Conservation (phyloP, 2,888 invertebrate genomes). For the Ichneumoninae sp. region DNA sequence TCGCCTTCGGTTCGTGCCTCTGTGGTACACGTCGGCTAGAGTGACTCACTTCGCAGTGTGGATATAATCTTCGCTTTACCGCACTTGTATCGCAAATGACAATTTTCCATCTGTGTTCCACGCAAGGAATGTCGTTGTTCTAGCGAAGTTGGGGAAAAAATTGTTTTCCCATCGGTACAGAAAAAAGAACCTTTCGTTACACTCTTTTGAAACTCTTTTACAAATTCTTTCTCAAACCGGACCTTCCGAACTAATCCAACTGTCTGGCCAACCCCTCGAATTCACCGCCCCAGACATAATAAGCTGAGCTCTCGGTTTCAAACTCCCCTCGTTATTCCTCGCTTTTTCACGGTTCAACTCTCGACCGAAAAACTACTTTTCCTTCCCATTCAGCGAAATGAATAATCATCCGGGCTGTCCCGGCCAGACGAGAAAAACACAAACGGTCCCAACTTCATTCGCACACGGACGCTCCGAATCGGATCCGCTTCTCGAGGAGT, state of each 20-base stretch:
- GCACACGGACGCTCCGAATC: not conserved
- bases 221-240: not conserved
- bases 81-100: too few relatives aligned
- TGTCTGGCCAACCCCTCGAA: not conserved
- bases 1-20: too few relatives aligned
- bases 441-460: not conserved
- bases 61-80: too few relatives aligned
- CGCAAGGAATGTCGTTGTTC: too few relatives aligned
- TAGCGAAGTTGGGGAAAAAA: not conserved
- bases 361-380: not conserved
- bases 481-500: not conserved
- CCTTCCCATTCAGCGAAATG: not conserved
- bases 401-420: not conserved
- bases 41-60: too few relatives aligned
- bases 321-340: conserved; percentile 5
- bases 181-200: too few relatives aligned
- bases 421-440: not conserved
- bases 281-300: conserved; percentile 18
- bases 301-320: conserved; percentile 19
- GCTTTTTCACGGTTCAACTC: not conserved
- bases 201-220: too few relatives aligned
- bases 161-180: too few relatives aligned
- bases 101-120: too few relatives aligned
- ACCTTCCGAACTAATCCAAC: conserved; percentile 3
- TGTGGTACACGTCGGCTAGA: too few relatives aligned